phyloP scores from a whole-genome alignment of 2,888 invertebrate genomes.

The Nomada hirtipes region DNA sequence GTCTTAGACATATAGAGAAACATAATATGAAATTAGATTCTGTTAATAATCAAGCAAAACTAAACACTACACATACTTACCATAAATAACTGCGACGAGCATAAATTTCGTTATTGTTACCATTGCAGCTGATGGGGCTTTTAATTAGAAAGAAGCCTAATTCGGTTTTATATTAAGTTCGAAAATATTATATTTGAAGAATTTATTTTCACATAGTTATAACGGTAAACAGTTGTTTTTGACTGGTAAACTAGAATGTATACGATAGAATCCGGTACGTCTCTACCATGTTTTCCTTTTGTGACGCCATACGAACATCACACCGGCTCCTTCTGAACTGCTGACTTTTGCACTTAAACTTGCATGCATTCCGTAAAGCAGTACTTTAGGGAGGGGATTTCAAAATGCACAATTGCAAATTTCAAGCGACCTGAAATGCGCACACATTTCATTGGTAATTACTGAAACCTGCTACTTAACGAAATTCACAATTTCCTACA shows the following conservation, averaged over 20 bases:
- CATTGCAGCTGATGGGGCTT: slow-evolving; percentile 69
- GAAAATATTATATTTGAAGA: slow-evolving; percentile 32
- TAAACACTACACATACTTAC: slow-evolving; percentile 68
- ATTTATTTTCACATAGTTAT: slow-evolving; percentile 66
- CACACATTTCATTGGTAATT: slow-evolving; percentile 2
- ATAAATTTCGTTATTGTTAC: slow-evolving; percentile 77
- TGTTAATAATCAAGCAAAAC: not conserved
- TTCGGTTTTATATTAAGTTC: slow-evolving; percentile 45
- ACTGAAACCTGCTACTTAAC: not conserved
- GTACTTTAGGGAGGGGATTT: not conserved
- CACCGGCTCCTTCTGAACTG: slow-evolving; percentile 44
- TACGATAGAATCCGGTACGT: slow-evolving; percentile 21
- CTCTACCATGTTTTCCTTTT: slow-evolving; percentile 55
- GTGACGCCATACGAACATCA: slow-evolving; percentile 34
- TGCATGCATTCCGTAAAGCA: not conserved
- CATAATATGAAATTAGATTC: not conserved
- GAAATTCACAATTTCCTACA: not conserved
- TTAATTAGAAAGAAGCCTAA: slow-evolving; percentile 18
- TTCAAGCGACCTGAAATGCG: slow-evolving; percentile 1
- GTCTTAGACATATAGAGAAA: not conserved
- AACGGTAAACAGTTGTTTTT: slow-evolving; percentile 26
- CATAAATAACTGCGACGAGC: slow-evolving; percentile 76
- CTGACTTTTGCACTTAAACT: slow-evolving; percentile 16
- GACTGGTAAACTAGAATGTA: slow-evolving; percentile 35
- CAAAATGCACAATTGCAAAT: slow-evolving; percentile 35